Conservation (phyloP, 2,113 vertebrate species). For the Saguinus imperator region DNA sequence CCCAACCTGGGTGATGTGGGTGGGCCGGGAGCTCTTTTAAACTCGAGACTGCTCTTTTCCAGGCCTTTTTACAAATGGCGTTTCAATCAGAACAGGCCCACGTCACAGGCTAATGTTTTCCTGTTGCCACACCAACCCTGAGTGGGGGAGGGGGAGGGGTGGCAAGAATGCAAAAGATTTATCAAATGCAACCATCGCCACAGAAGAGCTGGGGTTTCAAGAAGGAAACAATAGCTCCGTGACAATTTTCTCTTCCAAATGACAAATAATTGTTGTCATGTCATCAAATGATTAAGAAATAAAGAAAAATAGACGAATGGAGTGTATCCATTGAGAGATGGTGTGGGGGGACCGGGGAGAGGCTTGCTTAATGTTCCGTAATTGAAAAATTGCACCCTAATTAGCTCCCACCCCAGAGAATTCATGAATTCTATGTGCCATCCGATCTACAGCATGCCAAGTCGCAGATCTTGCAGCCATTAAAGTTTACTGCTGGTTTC, state of each 20-base stretch:
- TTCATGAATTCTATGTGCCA: not conserved
- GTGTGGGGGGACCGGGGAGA: not conserved
- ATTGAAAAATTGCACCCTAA: slow-evolving; percentile 65
- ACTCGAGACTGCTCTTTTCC: not conserved
- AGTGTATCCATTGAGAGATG: slow-evolving; percentile 3
- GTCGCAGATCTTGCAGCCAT: not conserved
- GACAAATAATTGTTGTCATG: slow-evolving; percentile 67
- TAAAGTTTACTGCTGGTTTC: slow-evolving; percentile 34
- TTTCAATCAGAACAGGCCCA: not conserved
- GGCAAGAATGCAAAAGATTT: not conserved
- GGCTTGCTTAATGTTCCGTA: not conserved
- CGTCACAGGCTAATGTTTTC: not conserved
- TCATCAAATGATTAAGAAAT: slow-evolving; percentile 54
- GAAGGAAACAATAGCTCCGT: not conserved
- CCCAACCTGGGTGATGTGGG: slow-evolving; percentile 54
- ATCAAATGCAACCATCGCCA: not conserved
- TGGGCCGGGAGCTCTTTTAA: slow-evolving; percentile 57
- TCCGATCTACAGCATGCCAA: not conserved
- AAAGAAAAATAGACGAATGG: slow-evolving; percentile 59
- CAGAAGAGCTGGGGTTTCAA: not conserved
- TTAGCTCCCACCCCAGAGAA: slow-evolving; percentile 44
- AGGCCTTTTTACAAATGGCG: not conserved
- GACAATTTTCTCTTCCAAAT: slow-evolving; percentile 56
- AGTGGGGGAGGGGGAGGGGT: not conserved
- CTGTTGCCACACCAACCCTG: not conserved